Evolutionary conservation across 2,113 vertebrate genomes (phyloP).

Genomic region (Papio anubis): DNA sequence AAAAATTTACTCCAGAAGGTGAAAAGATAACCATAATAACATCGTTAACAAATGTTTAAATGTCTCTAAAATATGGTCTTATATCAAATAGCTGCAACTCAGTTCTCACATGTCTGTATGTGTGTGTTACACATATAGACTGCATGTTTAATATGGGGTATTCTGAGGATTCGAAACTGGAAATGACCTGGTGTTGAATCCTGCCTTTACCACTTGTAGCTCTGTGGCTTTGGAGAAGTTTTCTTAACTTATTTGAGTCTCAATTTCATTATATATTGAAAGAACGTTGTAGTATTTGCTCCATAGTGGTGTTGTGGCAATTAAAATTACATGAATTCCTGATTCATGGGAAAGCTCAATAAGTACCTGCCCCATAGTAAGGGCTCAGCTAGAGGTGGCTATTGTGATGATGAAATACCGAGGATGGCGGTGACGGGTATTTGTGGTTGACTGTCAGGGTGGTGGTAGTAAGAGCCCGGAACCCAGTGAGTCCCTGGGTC

Average conservation of each 20-base stretch:
- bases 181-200: background rate
- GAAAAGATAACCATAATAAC: background rate
- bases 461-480: background rate
- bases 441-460: background rate
- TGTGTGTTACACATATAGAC: background rate
- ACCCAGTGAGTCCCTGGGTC: background rate
- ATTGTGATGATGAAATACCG: background rate
- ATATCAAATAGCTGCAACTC: background rate
- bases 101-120: background rate
- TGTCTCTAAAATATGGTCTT: background rate
- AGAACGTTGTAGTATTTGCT: background rate
- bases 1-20: background rate
- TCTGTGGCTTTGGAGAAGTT: background rate
- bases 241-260: constrained; percentile 22
- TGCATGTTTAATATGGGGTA: background rate
- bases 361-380: background rate
- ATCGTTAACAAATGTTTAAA: background rate
- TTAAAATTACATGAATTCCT: background rate
- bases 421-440: background rate
- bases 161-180: background rate
- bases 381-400: background rate
- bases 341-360: background rate
- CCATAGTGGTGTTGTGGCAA: background rate
- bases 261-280: background rate
- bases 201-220: background rate